Conservation (phyloP, 2,797 vertebrate species). For the Iguana delicatissima region DNA sequence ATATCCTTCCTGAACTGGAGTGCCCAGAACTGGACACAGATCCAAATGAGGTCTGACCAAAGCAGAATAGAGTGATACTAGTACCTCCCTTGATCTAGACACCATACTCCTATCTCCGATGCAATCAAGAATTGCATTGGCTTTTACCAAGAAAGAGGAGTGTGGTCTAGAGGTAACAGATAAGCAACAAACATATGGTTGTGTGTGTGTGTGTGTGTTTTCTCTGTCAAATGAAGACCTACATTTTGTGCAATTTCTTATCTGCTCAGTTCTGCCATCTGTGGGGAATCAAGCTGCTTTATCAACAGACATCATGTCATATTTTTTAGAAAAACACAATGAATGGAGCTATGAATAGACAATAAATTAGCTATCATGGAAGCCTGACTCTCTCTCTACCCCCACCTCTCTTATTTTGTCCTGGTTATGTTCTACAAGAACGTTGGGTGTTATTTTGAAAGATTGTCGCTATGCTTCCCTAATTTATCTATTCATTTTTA, state of each 20-base stretch:
- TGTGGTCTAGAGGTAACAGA: conserved; percentile 30
- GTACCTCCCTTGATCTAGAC: no score
- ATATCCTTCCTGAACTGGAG: no score
- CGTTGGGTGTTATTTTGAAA: neutral
- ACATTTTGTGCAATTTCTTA: conserved; percentile 47
- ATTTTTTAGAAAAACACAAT: conserved; percentile 30
- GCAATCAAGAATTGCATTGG: no score
- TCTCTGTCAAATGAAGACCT: conserved; percentile 42
- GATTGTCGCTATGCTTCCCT: neutral
- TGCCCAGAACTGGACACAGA: no score
- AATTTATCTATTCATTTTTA: neutral
- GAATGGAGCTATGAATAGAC: conserved; percentile 53
- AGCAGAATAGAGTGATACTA: no score
- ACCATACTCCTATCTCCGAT: no score
- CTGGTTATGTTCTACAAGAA: conserved; percentile 30
- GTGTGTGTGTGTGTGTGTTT: neutral
- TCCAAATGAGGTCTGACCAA: no score
- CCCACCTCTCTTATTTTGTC: neutral
- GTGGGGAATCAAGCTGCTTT: conserved; percentile 50
- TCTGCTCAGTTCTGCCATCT: conserved; percentile 52
- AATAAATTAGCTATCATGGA: conserved; percentile 43
- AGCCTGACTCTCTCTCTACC: neutral
- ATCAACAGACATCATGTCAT: conserved; percentile 42
- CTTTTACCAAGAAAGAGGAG: conserved; percentile 23
- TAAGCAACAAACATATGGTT: conserved; percentile 53